Evolutionary conservation across 2,113 vertebrate species (phyloP).

Genomic region (Fulica atra): DNA sequence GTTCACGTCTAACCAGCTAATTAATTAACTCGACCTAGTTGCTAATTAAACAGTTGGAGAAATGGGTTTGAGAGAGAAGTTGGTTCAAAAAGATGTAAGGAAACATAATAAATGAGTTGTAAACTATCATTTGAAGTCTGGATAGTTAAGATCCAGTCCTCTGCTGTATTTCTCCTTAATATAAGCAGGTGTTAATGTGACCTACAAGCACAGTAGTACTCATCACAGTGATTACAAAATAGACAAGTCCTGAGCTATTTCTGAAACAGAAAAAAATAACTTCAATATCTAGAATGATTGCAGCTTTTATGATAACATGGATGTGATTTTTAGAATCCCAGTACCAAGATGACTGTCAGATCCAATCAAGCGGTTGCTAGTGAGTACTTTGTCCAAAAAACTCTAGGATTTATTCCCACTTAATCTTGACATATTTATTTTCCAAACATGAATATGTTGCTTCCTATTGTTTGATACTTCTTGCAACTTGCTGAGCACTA

Average conservation of each 20-base stretch:
- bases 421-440: background rate
- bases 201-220: background rate
- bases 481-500: background rate
- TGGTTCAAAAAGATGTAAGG: background rate
- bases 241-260: background rate
- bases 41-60: slow-evolving; percentile 18
- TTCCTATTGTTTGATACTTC: background rate
- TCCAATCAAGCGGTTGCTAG: background rate
- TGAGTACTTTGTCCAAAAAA: background rate
- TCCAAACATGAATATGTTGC: background rate
- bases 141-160: background rate
- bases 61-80: slow-evolving; percentile 8
- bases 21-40: slow-evolving; percentile 38
- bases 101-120: background rate
- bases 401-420: background rate
- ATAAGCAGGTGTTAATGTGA: background rate
- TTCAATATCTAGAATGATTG: background rate
- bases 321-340: background rate
- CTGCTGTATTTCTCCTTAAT: background rate
- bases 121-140: background rate
- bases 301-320: background rate
- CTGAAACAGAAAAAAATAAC: background rate
- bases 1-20: background rate
- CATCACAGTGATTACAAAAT: background rate
- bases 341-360: background rate